phyloP scores from a whole-genome alignment of 2,888 invertebrate genomes.

The Clanis bilineata region DNA sequence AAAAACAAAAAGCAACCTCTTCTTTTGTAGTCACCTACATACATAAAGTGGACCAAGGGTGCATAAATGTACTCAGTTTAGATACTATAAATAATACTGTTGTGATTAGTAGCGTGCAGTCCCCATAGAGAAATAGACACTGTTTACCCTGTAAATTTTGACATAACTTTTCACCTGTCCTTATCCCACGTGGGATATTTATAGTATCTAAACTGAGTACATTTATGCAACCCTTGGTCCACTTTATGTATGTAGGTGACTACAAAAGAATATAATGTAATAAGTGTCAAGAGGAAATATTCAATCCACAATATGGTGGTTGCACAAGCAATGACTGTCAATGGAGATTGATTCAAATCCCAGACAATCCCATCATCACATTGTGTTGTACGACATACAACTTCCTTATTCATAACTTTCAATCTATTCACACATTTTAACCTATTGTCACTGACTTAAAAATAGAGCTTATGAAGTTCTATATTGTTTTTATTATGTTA shows the following conservation, averaged over 20 bases:
- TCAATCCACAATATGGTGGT: background rate
- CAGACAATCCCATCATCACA: background rate
- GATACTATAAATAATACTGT: background rate
- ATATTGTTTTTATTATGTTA: too few relatives aligned
- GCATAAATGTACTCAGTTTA: background rate
- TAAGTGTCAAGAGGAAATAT: slow-evolving; percentile 3
- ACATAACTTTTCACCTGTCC: too few relatives aligned
- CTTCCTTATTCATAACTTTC: background rate
- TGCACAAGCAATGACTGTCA: background rate
- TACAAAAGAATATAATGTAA: background rate
- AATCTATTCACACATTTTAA: background rate
- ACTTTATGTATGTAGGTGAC: background rate
- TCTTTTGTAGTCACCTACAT: background rate
- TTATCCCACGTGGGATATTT: background rate
- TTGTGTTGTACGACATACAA: background rate
- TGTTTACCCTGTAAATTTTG: too few relatives aligned
- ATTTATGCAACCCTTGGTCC: background rate
- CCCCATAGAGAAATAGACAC: too few relatives aligned
- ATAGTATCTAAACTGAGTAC: background rate
- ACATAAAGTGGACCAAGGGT: background rate
- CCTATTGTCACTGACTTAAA: too few relatives aligned
- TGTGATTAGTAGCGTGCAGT: too few relatives aligned
- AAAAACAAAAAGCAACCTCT: too few relatives aligned
- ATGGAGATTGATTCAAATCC: background rate
- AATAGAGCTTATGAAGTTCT: too few relatives aligned